Conservation (phyloP, 2,113 vertebrate genomes). For the Oreochromis niloticus region DNA sequence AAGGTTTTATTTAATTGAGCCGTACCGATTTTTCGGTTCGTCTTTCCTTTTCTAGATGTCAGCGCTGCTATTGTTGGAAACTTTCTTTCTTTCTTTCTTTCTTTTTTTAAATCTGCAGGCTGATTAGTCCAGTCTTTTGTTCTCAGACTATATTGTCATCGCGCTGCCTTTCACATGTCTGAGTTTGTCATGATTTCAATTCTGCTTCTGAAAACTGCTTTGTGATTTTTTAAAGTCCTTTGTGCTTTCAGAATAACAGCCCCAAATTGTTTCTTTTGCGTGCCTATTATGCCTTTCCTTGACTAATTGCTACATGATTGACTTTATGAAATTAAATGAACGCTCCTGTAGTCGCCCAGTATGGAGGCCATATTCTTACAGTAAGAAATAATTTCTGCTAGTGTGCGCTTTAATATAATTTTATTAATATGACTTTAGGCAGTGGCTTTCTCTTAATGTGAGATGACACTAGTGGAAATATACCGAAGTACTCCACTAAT, state of each 20-base stretch:
- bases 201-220: slow-evolving; percentile 39
- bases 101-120: slow-evolving; percentile 15
- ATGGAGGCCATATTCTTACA: not conserved
- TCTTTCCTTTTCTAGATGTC: slow-evolving; percentile 65
- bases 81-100: not conserved
- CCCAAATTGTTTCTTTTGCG: slow-evolving; percentile 33
- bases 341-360: not conserved
- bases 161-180: slow-evolving; percentile 37
- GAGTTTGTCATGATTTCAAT: slow-evolving; percentile 45
- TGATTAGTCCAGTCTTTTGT: slow-evolving; percentile 58
- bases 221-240: slow-evolving; percentile 45
- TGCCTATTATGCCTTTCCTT: slow-evolving; percentile 7
- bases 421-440: not conserved
- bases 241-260: slow-evolving; percentile 41
- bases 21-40: slow-evolving; percentile 56
- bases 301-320: slow-evolving; percentile 52
- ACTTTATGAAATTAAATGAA: slow-evolving; percentile 41
- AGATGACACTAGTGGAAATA: not conserved
- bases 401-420: not conserved
- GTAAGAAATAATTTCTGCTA: not conserved
- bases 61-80: slow-evolving; percentile 37
- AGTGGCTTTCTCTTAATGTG: not conserved
- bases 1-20: slow-evolving; percentile 8
- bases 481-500: not conserved
- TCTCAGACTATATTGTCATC: slow-evolving; percentile 28